phyloP scores from a whole-genome alignment of 2,113 vertebrate genomes.

The Lophura nycthemera region DNA sequence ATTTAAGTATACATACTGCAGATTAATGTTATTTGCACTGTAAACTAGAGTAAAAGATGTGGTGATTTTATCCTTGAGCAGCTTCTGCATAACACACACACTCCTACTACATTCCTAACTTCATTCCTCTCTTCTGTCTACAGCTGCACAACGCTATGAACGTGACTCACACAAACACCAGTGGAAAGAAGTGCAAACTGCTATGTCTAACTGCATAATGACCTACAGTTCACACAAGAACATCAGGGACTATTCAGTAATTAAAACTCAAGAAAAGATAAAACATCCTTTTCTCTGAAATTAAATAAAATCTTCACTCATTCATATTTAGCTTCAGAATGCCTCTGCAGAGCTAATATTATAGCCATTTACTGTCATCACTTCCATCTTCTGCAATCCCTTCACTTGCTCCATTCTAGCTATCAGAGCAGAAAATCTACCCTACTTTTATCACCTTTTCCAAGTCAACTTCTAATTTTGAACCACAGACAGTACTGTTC shows the following conservation, averaged over 20 bases:
- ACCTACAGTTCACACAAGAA: constrained; percentile 17
- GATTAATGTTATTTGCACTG: constrained; percentile 32
- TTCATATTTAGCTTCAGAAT: neutral
- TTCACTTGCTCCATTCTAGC: neutral
- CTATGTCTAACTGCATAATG: constrained; percentile 26
- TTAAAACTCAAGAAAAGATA: neutral
- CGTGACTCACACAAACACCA: constrained; percentile 48
- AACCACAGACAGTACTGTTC: neutral
- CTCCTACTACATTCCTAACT: constrained; percentile 36
- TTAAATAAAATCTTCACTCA: neutral
- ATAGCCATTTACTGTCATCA: neutral
- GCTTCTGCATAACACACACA: neutral
- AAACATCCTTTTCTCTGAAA: neutral
- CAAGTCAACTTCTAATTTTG: neutral
- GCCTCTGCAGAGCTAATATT: neutral
- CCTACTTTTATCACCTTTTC: neutral
- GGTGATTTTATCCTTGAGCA: constrained; percentile 50
- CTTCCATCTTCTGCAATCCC: neutral
- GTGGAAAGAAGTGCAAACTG: constrained; percentile 56
- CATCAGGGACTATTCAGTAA: neutral
- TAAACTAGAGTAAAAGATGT: constrained; percentile 23
- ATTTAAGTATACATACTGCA: neutral
- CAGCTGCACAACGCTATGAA: constrained; percentile 32
- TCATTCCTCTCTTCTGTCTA: constrained; percentile 13
- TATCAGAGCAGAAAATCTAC: neutral